A percentile compares a stretch with the other conserved stretches of the same genome.
Conservation (phyloP, 2,797 vertebrate species). For the Takifugu ocellatus region DNA sequence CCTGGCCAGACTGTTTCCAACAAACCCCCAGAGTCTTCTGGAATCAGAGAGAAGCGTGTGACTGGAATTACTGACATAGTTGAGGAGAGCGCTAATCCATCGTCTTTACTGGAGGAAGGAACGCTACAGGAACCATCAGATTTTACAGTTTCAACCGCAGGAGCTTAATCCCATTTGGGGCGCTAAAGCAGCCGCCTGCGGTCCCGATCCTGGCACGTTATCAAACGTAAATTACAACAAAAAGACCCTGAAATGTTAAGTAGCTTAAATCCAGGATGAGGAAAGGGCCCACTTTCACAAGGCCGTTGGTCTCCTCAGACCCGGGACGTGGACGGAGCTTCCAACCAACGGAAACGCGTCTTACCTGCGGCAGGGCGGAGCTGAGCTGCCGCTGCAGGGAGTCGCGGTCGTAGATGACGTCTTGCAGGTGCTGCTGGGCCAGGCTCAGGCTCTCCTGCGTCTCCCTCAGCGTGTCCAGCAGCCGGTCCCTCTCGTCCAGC, state of each 20-base stretch:
- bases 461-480: slow-evolving; percentile 94
- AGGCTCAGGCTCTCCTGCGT: slow-evolving; percentile 94
- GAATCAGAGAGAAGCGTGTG: slow-evolving; percentile 52
- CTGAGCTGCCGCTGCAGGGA: slow-evolving; percentile 96
- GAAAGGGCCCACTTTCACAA: too few relatives aligned
- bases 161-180: too few relatives aligned
- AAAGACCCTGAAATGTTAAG: too few relatives aligned
- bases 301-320: too few relatives aligned
- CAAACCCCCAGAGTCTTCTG: slow-evolving; percentile 52
- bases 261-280: too few relatives aligned
- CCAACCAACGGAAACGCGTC: neutral
- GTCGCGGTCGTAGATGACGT: slow-evolving; percentile 96
- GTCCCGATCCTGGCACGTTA: too few relatives aligned
- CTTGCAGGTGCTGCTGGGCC: slow-evolving; percentile 93
- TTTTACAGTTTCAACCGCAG: too few relatives aligned
- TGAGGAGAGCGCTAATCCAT: slow-evolving; percentile 52
- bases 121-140: too few relatives aligned
- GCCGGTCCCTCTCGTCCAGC: slow-evolving; percentile 96
- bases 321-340: too few relatives aligned
- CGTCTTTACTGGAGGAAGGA: too few relatives aligned
- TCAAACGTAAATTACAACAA: too few relatives aligned
- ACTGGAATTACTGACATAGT: slow-evolving; percentile 68
- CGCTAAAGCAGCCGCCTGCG: too few relatives aligned
- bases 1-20: slow-evolving; percentile 14
- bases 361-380: slow-evolving; percentile 96